Evolutionary conservation across 2,888 invertebrate genomes (phyloP).

Genomic region (Amphipoea lucens): DNA sequence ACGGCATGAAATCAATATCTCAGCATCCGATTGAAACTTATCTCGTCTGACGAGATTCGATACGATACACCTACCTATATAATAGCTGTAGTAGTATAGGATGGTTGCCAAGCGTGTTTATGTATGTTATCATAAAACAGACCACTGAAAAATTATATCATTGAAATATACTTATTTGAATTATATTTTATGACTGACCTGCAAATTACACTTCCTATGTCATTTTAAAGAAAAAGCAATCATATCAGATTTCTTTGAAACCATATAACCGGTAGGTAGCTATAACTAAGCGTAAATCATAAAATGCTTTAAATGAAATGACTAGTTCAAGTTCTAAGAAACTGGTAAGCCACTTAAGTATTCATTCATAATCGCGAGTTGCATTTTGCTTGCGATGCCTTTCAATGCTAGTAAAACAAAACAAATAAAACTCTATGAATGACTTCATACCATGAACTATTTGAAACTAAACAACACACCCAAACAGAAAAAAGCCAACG

Average conservation of each 20-base stretch:
- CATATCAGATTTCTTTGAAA: slow-evolving; percentile 13
- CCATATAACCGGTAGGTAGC: background rate
- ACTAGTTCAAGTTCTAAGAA: slow-evolving; percentile 40
- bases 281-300: slow-evolving; percentile 13
- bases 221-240: slow-evolving; percentile 7
- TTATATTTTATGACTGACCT: slow-evolving; percentile 1
- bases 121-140: background rate
- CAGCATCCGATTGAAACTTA: slow-evolving; percentile 53
- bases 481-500: slow-evolving; percentile 49
- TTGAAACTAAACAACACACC: slow-evolving; percentile 55
- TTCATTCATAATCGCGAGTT: slow-evolving; percentile 56
- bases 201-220: slow-evolving; percentile 31
- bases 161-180: background rate
- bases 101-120: slow-evolving; percentile 9
- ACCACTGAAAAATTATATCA: slow-evolving; percentile 26
- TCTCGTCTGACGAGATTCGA: slow-evolving; percentile 43
- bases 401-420: slow-evolving; percentile 51
- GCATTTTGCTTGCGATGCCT: slow-evolving; percentile 36
- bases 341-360: slow-evolving; percentile 35
- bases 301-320: slow-evolving; percentile 17
- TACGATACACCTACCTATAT: slow-evolving; percentile 15
- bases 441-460: slow-evolving; percentile 58
- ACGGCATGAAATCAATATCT: slow-evolving; percentile 54
- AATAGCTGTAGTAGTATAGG: background rate
- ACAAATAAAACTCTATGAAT: slow-evolving; percentile 58